Evolutionary conservation across 1,140 invertebrate species (phyloP), one percentile per base, ranked within the genome.

Genomic region (Anoplolepis gracilipes): DNA sequence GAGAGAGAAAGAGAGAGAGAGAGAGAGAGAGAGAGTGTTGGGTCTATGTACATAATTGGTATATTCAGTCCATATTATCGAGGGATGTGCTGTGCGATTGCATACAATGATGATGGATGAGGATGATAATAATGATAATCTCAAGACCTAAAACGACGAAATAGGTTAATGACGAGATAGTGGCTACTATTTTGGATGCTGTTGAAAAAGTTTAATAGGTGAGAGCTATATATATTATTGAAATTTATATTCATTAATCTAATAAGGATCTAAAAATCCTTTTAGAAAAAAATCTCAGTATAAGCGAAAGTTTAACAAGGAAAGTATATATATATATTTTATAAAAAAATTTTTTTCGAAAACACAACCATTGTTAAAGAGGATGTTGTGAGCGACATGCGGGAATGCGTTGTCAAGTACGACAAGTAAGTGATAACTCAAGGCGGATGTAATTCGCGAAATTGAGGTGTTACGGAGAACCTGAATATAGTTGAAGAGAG

Each of bases 31-130:
- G 82, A 76, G 73, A 64, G n/a, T 13, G 36, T 57, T 36, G 78
- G 19, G n/a, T 33, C n/a, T 42, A 10, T 46, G 13, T 30, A 39
- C 61, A 33, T 82, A 82, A 82, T 82, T 82, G 78, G 36, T 25
- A 72, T 81, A 72, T 81, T 59, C 36, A 42, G 67, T 46, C 16
- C 22, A 72, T 39, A 73, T 57, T 59, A 82, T 82, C 67, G 65
- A 22, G 19, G 53, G 8, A 57, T 16, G 10, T 11, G 25, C n/a
- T 5, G 25, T 25, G n/a, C 10, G 62, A 69, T 78, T 65, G 16
- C 28, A 16, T 22, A 46, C 33, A n/a, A 55, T 36, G 22, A 65
- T 77, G 30, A 39, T 5, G 28, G 7, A 16, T 25, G n/a, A 11
- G 13, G 28, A 10, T 55, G 36, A 13, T 10, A 13, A 77, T 46